Conservation (phyloP, 2,888 invertebrate species). For the Melinopterus prodromus region DNA sequence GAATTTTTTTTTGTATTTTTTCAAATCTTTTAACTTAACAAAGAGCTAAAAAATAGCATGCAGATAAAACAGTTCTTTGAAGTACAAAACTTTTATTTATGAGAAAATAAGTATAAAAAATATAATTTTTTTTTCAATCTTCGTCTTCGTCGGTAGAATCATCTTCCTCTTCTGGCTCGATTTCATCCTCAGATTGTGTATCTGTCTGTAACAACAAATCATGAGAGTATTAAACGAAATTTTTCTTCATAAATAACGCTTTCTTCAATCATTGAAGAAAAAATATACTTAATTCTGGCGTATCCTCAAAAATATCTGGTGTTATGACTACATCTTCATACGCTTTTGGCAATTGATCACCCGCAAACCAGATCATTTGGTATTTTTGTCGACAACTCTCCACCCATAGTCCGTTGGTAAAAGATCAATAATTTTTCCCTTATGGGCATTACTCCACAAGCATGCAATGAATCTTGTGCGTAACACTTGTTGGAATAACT, state of each 20-base stretch:
- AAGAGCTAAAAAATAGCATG: conserved; percentile 4
- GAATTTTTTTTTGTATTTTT: not conserved
- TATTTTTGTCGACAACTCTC: conserved; percentile 36
- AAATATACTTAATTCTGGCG: conserved; percentile 32
- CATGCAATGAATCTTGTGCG: conserved; percentile 48
- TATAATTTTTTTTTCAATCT: not conserved
- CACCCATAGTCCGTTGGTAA: conserved; percentile 44
- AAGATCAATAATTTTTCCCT: conserved; percentile 20
- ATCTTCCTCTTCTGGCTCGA: conserved; percentile 45
- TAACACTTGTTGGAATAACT: conserved; percentile 48
- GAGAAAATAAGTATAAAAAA: not conserved
- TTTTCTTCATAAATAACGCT: conserved; percentile 27
- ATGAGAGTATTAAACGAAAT: conserved; percentile 40
- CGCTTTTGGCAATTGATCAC: conserved; percentile 39
- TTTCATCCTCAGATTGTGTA: conserved; percentile 40
- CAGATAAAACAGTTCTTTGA: not conserved
- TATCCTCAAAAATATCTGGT: conserved; percentile 22
- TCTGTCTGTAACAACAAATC: conserved; percentile 43
- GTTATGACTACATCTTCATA: conserved; percentile 40
- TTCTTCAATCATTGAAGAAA: conserved; percentile 19
- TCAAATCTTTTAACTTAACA: not conserved
- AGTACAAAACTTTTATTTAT: conserved; percentile 4
- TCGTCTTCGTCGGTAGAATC: conserved; percentile 41
- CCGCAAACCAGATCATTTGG: conserved; percentile 34
- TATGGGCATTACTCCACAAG: conserved; percentile 47